Percentiles rank a stretch among this genome's conserved stretches.
Evolutionary conservation across 2,797 vertebrate species (phyloP).

Genomic region (Botia almorhae): DNA sequence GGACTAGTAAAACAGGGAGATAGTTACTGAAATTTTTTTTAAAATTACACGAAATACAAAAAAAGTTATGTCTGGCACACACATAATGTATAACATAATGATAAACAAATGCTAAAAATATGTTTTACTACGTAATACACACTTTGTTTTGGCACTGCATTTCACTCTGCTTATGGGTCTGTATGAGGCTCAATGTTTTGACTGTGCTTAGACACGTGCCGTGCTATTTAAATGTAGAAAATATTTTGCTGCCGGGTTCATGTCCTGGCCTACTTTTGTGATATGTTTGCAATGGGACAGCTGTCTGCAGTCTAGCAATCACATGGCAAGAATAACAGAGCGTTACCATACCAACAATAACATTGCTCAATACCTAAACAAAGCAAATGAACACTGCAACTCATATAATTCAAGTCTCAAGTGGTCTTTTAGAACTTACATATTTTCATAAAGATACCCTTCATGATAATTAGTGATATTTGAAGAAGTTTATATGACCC

Average conservation of each 20-base stretch:
- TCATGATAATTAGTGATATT: not conserved
- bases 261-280: conserved; percentile 47
- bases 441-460: not conserved
- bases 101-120: not conserved
- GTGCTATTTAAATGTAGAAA: conserved; percentile 51
- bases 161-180: not conserved
- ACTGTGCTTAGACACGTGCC: conserved; percentile 28
- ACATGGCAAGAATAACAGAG: conserved; percentile 40
- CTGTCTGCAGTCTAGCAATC: conserved; percentile 49
- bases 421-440: not conserved
- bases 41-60: not conserved
- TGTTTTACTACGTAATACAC: not conserved
- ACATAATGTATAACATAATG: too few relatives aligned
- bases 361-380: conserved; percentile 40
- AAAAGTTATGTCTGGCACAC: not conserved
- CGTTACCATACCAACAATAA: conserved; percentile 3
- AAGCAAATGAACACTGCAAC: not conserved
- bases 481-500: not conserved
- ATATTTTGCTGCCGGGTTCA: conserved; percentile 19
- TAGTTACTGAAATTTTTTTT: not conserved
- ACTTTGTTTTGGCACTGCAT: not conserved
- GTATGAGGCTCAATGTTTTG: conserved; percentile 13
- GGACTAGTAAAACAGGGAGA: conserved; percentile 75
- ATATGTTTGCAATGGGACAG: conserved; percentile 32
- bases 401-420: not conserved